Conservation (phyloP, 2,888 invertebrate genomes). For the Ennomos erosarius region DNA sequence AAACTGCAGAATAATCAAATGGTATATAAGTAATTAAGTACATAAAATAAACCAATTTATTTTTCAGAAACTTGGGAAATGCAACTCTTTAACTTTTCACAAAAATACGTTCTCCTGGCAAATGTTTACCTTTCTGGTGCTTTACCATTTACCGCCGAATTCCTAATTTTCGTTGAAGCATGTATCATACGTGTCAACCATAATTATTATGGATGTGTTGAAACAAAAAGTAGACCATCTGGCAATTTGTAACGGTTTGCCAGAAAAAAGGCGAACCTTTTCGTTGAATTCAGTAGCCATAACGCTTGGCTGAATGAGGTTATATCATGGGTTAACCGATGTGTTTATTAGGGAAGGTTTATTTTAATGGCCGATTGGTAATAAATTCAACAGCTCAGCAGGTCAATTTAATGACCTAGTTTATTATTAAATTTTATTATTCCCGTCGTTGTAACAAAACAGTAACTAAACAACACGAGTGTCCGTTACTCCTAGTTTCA, state of each 20-base stretch:
- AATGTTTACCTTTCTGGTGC: conserved; percentile 38
- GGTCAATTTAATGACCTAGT: too few species aligned
- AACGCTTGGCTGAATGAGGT: conserved; percentile 63
- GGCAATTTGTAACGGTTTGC: conserved; percentile 75
- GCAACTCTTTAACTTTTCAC: not conserved
- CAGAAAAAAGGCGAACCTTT: conserved; percentile 70
- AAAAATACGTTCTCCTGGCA: conserved; percentile 15
- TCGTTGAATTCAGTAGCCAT: conserved; percentile 79
- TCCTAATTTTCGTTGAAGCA: conserved; percentile 61
- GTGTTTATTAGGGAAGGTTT: conserved; percentile 36
- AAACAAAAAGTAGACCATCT: conserved; percentile 79
- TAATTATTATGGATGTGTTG: conserved; percentile 67
- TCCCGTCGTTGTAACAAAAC: too few species aligned
- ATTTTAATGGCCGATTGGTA: conserved; percentile 26
- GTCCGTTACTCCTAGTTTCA: too few species aligned
- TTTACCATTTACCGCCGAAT: conserved; percentile 49
- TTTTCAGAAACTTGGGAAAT: not conserved
- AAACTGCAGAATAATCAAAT: too few species aligned
- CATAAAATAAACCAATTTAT: too few species aligned
- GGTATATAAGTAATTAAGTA: too few species aligned
- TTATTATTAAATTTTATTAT: too few species aligned
- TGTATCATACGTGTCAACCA: conserved; percentile 69
- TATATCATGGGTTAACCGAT: conserved; percentile 52
- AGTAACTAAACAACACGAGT: too few species aligned
- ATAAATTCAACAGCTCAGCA: conserved; percentile 17